phyloP scores from a whole-genome alignment of 2,113 vertebrate species.

The Microtus montanus region DNA sequence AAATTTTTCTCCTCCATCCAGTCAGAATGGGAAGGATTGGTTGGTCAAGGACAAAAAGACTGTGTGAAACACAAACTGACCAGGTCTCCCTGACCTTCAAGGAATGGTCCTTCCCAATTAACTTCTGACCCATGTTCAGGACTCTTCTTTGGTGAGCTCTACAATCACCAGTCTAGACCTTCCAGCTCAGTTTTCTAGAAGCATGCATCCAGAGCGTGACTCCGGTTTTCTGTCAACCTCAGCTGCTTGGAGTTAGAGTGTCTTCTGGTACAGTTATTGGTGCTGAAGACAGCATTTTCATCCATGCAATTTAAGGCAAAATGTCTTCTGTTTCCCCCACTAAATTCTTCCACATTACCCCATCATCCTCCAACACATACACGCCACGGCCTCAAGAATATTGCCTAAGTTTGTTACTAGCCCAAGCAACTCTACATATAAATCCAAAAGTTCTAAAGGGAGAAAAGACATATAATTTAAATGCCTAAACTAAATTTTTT shows the following conservation, averaged over 20 bases:
- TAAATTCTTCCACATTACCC: accelerated
- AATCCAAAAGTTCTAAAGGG: not conserved
- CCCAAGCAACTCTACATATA: not conserved
- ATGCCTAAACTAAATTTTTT: not conserved
- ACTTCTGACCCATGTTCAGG: not conserved
- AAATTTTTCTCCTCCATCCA: not conserved
- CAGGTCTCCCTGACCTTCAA: not conserved
- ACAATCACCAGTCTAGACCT: not conserved
- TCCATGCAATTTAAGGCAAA: not conserved
- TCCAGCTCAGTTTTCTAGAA: not conserved
- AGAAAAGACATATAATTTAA: not conserved
- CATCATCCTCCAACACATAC: accelerated
- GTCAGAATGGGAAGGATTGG: not conserved
- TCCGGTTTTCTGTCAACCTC: not conserved
- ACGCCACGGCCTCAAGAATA: not conserved
- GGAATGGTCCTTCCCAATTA: not conserved
- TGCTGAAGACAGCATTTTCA: not conserved
- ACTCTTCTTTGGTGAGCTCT: not conserved
- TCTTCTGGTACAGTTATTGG: not conserved
- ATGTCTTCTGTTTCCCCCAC: not conserved
- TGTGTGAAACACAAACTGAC: not conserved
- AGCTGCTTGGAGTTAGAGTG: not conserved
- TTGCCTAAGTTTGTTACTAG: not conserved
- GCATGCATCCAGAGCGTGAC: accelerated
- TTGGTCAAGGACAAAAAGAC: not conserved